Percentiles rank a stretch among this genome's conserved stretches.
These are phyloP conservation scores for Cryptosula pallasiana DNA, from an alignment of 2,888 invertebrate species.

Conservation along the genomic window DNA sequence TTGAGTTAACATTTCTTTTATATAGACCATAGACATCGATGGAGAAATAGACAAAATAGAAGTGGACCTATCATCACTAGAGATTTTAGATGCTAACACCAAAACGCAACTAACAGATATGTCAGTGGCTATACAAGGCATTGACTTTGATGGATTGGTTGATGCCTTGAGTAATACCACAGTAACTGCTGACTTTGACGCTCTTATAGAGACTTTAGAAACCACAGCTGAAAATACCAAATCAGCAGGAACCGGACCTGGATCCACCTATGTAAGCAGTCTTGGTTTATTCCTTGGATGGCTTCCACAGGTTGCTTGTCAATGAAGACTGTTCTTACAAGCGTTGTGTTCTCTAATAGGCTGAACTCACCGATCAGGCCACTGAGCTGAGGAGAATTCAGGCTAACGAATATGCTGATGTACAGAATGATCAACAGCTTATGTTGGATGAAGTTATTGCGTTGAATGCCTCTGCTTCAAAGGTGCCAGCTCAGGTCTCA, in stretches of 20 bases:
- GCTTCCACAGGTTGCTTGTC: too few relatives aligned
- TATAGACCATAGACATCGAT: slow-evolving; percentile 31
- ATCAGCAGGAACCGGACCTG: too few relatives aligned
- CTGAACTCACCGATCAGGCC: neutral
- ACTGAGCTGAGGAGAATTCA: neutral
- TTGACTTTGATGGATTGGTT: slow-evolving; percentile 9
- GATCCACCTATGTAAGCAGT: too few relatives aligned
- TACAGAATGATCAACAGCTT: neutral
- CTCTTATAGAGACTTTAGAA: neutral
- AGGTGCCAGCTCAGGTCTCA: neutral
- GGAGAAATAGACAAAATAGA: slow-evolving; percentile 28
- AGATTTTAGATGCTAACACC: slow-evolving; percentile 26
- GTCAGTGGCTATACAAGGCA: neutral
- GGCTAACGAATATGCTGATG: neutral
- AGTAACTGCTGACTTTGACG: neutral
- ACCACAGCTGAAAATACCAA: neutral
- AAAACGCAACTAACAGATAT: slow-evolving; percentile 26
- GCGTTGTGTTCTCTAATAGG: neutral
- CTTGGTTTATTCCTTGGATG: too few relatives aligned
- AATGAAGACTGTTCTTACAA: too few relatives aligned
- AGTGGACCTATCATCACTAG: slow-evolving; percentile 29
- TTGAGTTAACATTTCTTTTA: neutral
- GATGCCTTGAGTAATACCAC: neutral
- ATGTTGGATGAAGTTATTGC: neutral
- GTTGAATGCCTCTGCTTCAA: neutral